Percentiles rank a stretch among this genome's conserved stretches.
These are phyloP conservation scores for Mesoclemmys tuberculata DNA, from an alignment of 2,113 vertebrate species.

Conservation along the genomic window DNA sequence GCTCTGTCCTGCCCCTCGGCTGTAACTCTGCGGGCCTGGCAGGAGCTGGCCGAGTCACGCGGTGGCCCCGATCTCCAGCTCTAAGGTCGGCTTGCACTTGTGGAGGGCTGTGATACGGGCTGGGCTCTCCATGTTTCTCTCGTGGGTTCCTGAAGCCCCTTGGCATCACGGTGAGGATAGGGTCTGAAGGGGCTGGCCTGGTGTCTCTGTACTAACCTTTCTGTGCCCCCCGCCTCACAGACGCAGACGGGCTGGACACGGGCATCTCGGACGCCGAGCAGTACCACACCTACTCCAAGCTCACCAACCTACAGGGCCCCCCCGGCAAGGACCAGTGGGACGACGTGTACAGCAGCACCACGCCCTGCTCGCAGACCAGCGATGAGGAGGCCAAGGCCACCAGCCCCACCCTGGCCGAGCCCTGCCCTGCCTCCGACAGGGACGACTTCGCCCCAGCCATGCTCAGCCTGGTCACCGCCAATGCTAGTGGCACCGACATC, in stretches of 20 bases:
- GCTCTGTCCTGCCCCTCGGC: not conserved
- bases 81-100: not conserved
- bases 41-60: too few relatives aligned
- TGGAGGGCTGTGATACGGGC: not conserved
- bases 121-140: not conserved
- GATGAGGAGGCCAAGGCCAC: constrained; percentile 81
- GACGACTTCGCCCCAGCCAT: constrained; percentile 77
- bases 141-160: not conserved
- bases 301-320: constrained; percentile 72
- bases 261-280: constrained; percentile 83
- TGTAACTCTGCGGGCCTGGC: not conserved
- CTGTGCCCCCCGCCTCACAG: not conserved
- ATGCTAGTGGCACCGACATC: not conserved
- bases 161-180: not conserved
- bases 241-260: constrained; percentile 80
- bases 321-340: constrained; percentile 78
- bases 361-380: constrained; percentile 84
- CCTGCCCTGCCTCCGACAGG: constrained; percentile 64
- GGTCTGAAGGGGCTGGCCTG: not conserved
- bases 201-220: not conserved
- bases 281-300: constrained; percentile 76
- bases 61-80: too few relatives aligned
- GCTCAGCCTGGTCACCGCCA: constrained; percentile 75
- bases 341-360: constrained; percentile 83
- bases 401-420: constrained; percentile 71